Evolutionary conservation across 2,888 invertebrate species (phyloP).

Genomic region (Nesidiocoris tenuis): DNA sequence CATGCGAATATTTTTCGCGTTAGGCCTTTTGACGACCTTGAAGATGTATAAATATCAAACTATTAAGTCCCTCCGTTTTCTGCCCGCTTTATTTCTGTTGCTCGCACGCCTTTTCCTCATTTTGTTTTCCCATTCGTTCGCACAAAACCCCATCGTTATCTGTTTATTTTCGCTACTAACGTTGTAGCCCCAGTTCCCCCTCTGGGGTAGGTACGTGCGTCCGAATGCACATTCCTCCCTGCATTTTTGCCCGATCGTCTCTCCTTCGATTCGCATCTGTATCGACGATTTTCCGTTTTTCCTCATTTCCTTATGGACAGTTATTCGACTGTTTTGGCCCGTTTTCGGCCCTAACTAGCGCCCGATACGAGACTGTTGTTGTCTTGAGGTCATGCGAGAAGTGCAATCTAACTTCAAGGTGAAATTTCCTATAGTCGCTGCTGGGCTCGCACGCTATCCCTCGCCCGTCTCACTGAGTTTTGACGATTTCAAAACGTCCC

Average conservation of each 20-base stretch:
- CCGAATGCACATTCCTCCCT: conserved; percentile 41
- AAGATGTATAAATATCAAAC: conserved; percentile 47
- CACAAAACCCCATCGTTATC: not conserved
- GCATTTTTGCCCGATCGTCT: conserved; percentile 30
- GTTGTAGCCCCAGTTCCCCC: not conserved
- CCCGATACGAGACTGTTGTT: conserved; percentile 19
- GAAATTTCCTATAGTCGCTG: conserved; percentile 31
- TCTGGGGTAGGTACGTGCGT: conserved; percentile 30
- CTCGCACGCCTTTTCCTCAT: conserved; percentile 7
- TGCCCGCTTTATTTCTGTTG: conserved; percentile 34
- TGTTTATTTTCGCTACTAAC: not conserved
- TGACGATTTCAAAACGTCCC: no score
- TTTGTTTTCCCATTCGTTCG: conserved; percentile 1
- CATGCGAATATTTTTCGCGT: conserved; percentile 53
- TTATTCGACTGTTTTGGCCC: not conserved
- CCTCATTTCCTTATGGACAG: not conserved
- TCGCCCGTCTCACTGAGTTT: conserved; percentile 3
- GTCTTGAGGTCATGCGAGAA: conserved; percentile 40
- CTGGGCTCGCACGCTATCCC: not conserved
- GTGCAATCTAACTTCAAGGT: conserved; percentile 46
- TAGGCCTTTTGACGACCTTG: conserved; percentile 51
- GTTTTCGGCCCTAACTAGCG: not conserved
- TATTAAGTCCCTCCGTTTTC: conserved; percentile 26
- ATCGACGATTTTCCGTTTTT: not conserved
- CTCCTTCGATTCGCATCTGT: not conserved